Conservation (phyloP, 2,888 invertebrate genomes). For the Ptychoptera albimana region DNA sequence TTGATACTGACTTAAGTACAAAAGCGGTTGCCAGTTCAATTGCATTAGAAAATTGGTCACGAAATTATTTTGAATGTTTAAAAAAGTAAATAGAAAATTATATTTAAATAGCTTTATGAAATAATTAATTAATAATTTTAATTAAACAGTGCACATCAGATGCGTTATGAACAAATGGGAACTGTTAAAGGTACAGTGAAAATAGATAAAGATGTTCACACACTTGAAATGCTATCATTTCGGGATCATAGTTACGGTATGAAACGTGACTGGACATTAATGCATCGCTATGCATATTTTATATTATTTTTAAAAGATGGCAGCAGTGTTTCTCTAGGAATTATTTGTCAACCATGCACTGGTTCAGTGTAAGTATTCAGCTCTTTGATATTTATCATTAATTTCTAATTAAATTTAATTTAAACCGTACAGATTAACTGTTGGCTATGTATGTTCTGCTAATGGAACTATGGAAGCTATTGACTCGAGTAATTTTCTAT, state of each 20-base stretch:
- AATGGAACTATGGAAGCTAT: slow-evolving; percentile 38
- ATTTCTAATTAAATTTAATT: slow-evolving; percentile 5
- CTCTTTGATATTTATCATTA: neutral
- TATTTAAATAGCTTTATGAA: neutral
- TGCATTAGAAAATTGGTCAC: slow-evolving; percentile 58
- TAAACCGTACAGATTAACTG: slow-evolving; percentile 45
- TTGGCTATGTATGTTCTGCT: slow-evolving; percentile 42
- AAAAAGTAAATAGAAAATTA: slow-evolving; percentile 35
- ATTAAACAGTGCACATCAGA: slow-evolving; percentile 48
- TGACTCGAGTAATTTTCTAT: slow-evolving; percentile 41
- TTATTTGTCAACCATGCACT: slow-evolving; percentile 58
- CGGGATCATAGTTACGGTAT: slow-evolving; percentile 68
- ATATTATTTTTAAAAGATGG: slow-evolving; percentile 59
- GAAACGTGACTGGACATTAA: slow-evolving; percentile 54
- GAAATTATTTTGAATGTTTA: slow-evolving; percentile 45
- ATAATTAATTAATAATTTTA: slow-evolving; percentile 4
- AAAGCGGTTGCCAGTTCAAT: slow-evolving; percentile 52
- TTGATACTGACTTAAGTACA: slow-evolving; percentile 52
- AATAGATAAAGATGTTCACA: slow-evolving; percentile 34
- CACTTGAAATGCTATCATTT: slow-evolving; percentile 44
- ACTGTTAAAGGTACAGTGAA: slow-evolving; percentile 39
- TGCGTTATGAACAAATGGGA: slow-evolving; percentile 73
- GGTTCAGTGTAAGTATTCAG: slow-evolving; percentile 33
- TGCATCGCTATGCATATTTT: slow-evolving; percentile 66
- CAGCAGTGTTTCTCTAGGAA: slow-evolving; percentile 48